phyloP scores from a whole-genome alignment of 2,113 vertebrate genomes.

The Paralichthys olivaceus region DNA sequence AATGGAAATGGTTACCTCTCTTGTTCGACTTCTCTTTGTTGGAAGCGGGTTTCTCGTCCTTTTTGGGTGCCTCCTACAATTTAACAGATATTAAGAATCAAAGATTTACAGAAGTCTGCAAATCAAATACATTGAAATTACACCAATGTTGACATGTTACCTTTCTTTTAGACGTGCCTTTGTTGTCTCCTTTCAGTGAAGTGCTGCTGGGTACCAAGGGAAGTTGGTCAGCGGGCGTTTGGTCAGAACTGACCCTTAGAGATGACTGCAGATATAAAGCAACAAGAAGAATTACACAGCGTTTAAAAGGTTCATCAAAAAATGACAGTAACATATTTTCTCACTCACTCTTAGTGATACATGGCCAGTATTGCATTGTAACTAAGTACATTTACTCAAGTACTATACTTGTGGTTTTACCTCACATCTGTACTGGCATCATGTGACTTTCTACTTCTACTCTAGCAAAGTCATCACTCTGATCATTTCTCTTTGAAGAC shows the following conservation, averaged over 20 bases:
- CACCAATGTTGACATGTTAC: conserved; percentile 20
- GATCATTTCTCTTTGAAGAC: too few relatives aligned
- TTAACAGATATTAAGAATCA: conserved; percentile 3
- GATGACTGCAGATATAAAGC: conserved; percentile 44
- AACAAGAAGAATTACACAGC: neutral
- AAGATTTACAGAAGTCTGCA: neutral
- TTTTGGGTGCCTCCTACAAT: conserved; percentile 67
- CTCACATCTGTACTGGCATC: too few relatives aligned
- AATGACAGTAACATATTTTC: neutral
- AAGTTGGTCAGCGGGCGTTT: conserved; percentile 41
- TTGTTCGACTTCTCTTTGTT: conserved; percentile 71
- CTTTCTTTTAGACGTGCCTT: conserved; percentile 78
- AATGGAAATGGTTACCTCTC: conserved; percentile 57
- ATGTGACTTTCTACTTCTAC: too few relatives aligned
- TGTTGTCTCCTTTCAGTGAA: conserved; percentile 66
- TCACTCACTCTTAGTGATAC: neutral
- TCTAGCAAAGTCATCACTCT: too few relatives aligned
- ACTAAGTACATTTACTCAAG: too few relatives aligned
- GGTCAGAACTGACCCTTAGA: conserved; percentile 48
- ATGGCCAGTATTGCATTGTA: neutral
- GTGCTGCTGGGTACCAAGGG: conserved; percentile 40
- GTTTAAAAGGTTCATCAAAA: neutral
- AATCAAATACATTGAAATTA: neutral
- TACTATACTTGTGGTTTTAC: too few relatives aligned
- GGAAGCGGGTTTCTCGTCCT: conserved; percentile 62